Evolutionary conservation across 1,140 invertebrate genomes (phyloP), one percentile per base, ranked within the genome.

Genomic region (Dendrolimus kikuchii): DNA sequence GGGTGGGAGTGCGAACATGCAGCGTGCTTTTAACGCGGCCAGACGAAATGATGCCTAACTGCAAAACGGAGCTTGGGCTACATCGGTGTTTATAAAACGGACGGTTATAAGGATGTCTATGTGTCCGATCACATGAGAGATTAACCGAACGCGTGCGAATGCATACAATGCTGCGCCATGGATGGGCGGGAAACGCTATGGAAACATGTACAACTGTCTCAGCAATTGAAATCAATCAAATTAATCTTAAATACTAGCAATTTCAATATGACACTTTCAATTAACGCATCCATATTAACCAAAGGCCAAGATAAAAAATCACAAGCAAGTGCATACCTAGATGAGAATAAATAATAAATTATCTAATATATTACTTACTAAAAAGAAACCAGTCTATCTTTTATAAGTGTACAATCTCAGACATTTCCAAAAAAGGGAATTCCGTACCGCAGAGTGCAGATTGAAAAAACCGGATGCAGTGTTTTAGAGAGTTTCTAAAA

Each of bases 1-100:
- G 74, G 80, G 83, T 84, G 83, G 83, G 83, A 86, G 83, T 84
- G 83, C 81, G 81, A 86, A 86, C 81, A 83, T 83, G 77, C 80
- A 83, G 76, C 77, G 72, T 78, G 78, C 75, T 82, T 83, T 83
- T 83, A 86, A 81, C 75, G 65, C 75, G 82, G 76, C 78, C 77
- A 77, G 69, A 75, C 78, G 77, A 81, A 84, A 81, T 81, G 81
- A 81, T 80, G 80, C 74, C 71, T 70, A 78, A 72, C 71, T 71
- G 78, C 79, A 66, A 73, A 69, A 71, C 72, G 70, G 71, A 78
- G 68, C 69, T 68, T 68, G 74, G 71, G 77, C 63, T 75, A 66
- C 75, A 80, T 78, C 67, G 68, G 77, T 78, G 23, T 81, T 71
- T 79, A 71, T 77, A 83, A 86, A 84, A 80, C 82, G 76, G 81